These are phyloP conservation scores for Eurosta solidaginis DNA, from an alignment of 1,140 invertebrate species.

Conservation along the genomic window DNA sequence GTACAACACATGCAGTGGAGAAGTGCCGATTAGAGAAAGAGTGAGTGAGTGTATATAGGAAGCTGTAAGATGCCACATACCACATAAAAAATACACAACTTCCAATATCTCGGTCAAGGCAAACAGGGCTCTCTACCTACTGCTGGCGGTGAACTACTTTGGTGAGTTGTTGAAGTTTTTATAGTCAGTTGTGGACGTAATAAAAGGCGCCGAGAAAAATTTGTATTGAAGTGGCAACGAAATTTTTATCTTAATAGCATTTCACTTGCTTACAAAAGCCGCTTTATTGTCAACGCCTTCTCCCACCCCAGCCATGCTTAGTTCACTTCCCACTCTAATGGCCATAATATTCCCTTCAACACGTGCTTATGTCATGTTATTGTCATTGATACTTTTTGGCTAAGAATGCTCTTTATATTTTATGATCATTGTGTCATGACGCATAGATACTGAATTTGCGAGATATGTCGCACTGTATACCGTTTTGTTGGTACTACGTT, in stretches of 20 bases:
- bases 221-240: neutral
- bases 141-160: neutral
- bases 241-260: neutral
- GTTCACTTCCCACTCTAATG: neutral
- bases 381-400: neutral
- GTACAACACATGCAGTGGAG: too few relatives aligned
- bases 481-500: neutral
- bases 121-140: neutral
- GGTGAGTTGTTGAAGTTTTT: neutral
- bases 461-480: too few relatives aligned
- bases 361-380: constrained; percentile 14
- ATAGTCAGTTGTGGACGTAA: neutral
- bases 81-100: neutral
- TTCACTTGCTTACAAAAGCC: neutral
- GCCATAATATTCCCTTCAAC: neutral
- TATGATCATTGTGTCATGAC: neutral
- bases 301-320: neutral
- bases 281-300: too few relatives aligned
- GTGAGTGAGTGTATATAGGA: neutral
- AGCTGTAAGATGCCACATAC: neutral
- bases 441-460: too few relatives aligned
- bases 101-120: neutral
- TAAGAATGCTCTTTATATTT: neutral
- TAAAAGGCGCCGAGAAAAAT: neutral
- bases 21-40: neutral